These are phyloP conservation scores for Scaptomyza parva DNA, from an alignment of 2,888 invertebrate species.

Conservation along the genomic window DNA sequence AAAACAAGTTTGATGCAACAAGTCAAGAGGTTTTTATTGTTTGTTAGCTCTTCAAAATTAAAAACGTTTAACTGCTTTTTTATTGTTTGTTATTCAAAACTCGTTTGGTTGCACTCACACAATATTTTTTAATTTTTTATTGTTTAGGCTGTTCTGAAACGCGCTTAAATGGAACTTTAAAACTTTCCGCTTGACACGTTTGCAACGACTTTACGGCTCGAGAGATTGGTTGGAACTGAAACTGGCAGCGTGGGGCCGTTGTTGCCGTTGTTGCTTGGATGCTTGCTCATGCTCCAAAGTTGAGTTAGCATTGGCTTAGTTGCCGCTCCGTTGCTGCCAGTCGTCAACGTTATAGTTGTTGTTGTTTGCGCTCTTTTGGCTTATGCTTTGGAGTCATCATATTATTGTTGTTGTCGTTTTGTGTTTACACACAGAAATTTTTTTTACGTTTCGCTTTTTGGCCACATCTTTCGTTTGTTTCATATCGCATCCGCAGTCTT, in stretches of 20 bases:
- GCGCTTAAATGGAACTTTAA: conserved; percentile 17
- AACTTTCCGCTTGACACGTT: conserved; percentile 65
- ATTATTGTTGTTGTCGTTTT: conserved; percentile 40
- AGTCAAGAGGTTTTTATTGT: conserved; percentile 38
- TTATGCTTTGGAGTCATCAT: conserved; percentile 18
- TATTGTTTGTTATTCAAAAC: conserved; percentile 8
- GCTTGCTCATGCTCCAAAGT: conserved; percentile 57
- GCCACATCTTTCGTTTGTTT: conserved; percentile 71
- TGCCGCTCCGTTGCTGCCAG: conserved; percentile 41
- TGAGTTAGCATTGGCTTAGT: conserved; percentile 39
- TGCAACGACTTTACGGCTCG: conserved; percentile 61
- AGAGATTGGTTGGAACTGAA: conserved; percentile 65
- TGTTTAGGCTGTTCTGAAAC: conserved; percentile 7
- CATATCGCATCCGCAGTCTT: conserved; percentile 37
- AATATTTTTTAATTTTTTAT: conserved; percentile 10
- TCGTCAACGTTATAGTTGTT: conserved; percentile 7
- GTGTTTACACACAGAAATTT: conserved; percentile 54
- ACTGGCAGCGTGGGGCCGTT: conserved; percentile 39
- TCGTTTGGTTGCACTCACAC: conserved; percentile 52
- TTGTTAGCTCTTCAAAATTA: conserved; percentile 16
- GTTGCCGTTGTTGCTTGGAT: conserved; percentile 25
- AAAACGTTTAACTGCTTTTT: conserved; percentile 4
- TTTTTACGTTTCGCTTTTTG: conserved; percentile 59
- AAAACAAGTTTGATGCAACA: conserved; percentile 76
- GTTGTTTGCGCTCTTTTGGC: conserved; percentile 12